A percentile compares a stretch with the other conserved stretches of the same genome.
These are phyloP conservation scores for Blastomussa wellsi DNA, from an alignment of 92 coral and sea anemone species.

Conservation along the genomic window DNA sequence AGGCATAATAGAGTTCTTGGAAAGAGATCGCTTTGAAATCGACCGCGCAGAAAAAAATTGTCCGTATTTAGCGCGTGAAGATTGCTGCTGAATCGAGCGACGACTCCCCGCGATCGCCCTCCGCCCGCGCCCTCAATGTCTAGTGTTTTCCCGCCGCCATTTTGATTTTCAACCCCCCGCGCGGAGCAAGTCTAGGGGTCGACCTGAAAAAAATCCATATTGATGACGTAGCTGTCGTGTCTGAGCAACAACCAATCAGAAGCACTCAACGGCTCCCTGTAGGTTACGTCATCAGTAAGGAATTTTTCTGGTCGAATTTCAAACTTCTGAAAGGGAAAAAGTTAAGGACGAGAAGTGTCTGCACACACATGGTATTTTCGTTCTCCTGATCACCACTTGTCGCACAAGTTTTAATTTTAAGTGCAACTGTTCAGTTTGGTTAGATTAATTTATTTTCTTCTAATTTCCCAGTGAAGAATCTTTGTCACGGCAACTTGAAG, in stretches of 20 bases:
- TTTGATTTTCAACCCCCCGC: too few relatives aligned
- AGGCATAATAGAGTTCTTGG: too few relatives aligned
- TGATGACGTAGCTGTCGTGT: neutral
- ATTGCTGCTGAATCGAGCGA: too few relatives aligned
- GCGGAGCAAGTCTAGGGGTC: neutral
- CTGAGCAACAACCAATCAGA: neutral
- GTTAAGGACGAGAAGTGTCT: neutral
- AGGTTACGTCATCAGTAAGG: neutral
- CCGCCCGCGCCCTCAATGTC: too few relatives aligned
- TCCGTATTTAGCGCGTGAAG: too few relatives aligned
- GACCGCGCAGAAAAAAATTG: too few relatives aligned
- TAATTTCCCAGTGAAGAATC: slow-evolving; percentile 39
- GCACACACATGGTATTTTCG: neutral
- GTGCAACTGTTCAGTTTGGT: neutral
- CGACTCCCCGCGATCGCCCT: too few relatives aligned
- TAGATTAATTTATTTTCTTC: neutral
- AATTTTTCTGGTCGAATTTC: neutral
- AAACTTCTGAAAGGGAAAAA: neutral
- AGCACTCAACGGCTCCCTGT: neutral
- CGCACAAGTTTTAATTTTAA: neutral
- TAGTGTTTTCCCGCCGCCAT: too few relatives aligned
- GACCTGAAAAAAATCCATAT: neutral
- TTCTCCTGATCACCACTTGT: neutral
- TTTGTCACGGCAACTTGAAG: slow-evolving; percentile 77
- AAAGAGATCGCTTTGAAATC: too few relatives aligned